These are phyloP conservation scores for Pelobates fuscus DNA, from an alignment of 2,113 vertebrate species.

Conservation along the genomic window DNA sequence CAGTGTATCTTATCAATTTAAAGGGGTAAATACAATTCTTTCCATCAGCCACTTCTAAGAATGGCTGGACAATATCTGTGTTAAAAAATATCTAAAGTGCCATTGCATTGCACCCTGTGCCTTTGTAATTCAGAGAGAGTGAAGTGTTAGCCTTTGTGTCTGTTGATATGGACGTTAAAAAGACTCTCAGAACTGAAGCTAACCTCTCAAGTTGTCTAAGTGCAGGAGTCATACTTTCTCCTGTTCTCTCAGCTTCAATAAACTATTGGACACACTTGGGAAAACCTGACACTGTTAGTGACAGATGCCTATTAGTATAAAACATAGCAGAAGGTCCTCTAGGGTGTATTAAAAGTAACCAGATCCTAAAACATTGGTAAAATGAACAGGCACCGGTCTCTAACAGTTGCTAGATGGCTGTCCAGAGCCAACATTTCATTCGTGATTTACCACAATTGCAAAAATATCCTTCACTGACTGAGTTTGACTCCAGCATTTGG, in stretches of 20 bases:
- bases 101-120: not conserved
- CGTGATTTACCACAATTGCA: slow-evolving; percentile 47
- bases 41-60: not conserved
- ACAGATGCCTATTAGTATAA: slow-evolving; percentile 61
- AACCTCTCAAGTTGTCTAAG: not conserved
- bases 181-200: not conserved
- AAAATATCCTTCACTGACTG: slow-evolving; percentile 40
- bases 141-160: not conserved
- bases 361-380: slow-evolving; percentile 51
- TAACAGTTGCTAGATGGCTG: slow-evolving; percentile 53
- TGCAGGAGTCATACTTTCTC: slow-evolving; percentile 7
- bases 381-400: slow-evolving; percentile 51
- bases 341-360: slow-evolving; percentile 58
- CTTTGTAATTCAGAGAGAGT: not conserved
- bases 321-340: slow-evolving; percentile 51
- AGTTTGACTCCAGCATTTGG: not conserved
- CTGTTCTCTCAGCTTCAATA: slow-evolving; percentile 40
- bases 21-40: not conserved
- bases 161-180: not conserved
- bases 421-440: slow-evolving; percentile 37
- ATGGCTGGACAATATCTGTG: not conserved
- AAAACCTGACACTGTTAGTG: slow-evolving; percentile 59
- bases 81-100: not conserved
- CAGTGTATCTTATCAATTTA: too few species aligned
- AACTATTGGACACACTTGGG: slow-evolving; percentile 52